Conservation (phyloP, 2,797 vertebrate species). For the Gymnoscopelus microlampas region DNA sequence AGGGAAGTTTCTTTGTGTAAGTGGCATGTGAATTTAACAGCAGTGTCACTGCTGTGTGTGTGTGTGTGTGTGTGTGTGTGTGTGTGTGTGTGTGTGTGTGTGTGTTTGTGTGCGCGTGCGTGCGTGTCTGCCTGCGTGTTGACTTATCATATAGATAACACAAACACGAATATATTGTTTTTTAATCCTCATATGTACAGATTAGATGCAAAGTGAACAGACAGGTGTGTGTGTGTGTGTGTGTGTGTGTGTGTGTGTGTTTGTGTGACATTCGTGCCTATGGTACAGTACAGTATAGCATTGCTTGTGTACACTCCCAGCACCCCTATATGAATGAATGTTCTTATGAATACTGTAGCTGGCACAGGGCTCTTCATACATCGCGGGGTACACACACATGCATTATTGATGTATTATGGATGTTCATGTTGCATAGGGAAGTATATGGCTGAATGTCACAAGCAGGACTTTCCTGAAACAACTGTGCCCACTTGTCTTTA, state of each 20-base stretch:
- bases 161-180: not conserved
- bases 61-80: too few species aligned
- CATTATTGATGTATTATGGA: not conserved
- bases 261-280: slow-evolving; percentile 25
- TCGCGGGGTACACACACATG: not conserved
- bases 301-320: too few species aligned
- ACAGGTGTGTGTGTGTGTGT: slow-evolving; percentile 6
- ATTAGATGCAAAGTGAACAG: too few species aligned
- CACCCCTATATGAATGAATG: too few species aligned
- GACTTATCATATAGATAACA: not conserved
- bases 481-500: slow-evolving; percentile 54
- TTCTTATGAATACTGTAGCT: too few species aligned
- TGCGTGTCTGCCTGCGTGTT: not conserved
- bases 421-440: not conserved
- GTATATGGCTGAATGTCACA: not conserved
- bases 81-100: not conserved
- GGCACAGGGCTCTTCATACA: not conserved
- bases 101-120: not conserved
- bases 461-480: slow-evolving; percentile 37
- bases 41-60: slow-evolving; percentile 23
- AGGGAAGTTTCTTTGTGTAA: not conserved
- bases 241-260: slow-evolving; percentile 19
- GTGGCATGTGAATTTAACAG: slow-evolving; percentile 13
- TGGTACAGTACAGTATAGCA: too few species aligned
- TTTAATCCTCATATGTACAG: not conserved